Percentiles rank a stretch among this genome's conserved stretches.
These are phyloP conservation scores for Brachionus calyciflorus DNA, from an alignment of 1,140 invertebrate genomes.

Conservation along the genomic window DNA sequence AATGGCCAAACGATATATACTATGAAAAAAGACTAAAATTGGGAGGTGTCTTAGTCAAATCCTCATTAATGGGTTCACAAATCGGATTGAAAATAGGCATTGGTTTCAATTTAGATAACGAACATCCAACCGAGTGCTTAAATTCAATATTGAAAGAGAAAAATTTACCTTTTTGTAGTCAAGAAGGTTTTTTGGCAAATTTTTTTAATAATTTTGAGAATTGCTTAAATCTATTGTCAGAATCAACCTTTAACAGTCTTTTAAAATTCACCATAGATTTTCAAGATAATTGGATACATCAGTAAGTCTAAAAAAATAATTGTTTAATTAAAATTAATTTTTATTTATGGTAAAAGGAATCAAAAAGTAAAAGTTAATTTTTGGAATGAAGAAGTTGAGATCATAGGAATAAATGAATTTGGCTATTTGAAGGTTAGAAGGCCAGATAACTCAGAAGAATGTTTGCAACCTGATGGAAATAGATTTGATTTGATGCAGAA, in stretches of 20 bases:
- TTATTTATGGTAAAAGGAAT: not conserved
- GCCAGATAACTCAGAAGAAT: not conserved
- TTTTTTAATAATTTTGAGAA: slow-evolving; percentile 14
- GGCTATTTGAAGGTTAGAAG: slow-evolving; percentile 21
- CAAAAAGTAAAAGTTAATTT: slow-evolving; percentile 18
- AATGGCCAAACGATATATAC: slow-evolving; percentile 43
- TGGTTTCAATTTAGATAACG: slow-evolving; percentile 25
- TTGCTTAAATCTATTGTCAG: slow-evolving; percentile 8
- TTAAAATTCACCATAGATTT: not conserved
- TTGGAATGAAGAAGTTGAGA: slow-evolving; percentile 34
- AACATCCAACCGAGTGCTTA: slow-evolving; percentile 25
- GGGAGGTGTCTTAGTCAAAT: slow-evolving; percentile 31
- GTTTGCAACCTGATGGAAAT: slow-evolving; percentile 34
- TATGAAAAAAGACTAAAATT: slow-evolving; percentile 18
- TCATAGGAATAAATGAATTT: slow-evolving; percentile 21
- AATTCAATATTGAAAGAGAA: slow-evolving; percentile 6
- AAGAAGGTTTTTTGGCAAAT: slow-evolving; percentile 3
- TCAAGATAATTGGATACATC: slow-evolving; percentile 38
- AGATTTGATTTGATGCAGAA: slow-evolving; percentile 38
- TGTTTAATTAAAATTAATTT: not conserved
- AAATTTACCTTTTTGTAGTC: not conserved
- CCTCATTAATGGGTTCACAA: not conserved
- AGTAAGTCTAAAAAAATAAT: not conserved
- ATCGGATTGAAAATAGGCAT: slow-evolving; percentile 17
- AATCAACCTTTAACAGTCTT: slow-evolving; percentile 1